Base-by-base conservation (phyloP, 2,888 invertebrate genomes). In the Linhomoeus sp. region DNA sequence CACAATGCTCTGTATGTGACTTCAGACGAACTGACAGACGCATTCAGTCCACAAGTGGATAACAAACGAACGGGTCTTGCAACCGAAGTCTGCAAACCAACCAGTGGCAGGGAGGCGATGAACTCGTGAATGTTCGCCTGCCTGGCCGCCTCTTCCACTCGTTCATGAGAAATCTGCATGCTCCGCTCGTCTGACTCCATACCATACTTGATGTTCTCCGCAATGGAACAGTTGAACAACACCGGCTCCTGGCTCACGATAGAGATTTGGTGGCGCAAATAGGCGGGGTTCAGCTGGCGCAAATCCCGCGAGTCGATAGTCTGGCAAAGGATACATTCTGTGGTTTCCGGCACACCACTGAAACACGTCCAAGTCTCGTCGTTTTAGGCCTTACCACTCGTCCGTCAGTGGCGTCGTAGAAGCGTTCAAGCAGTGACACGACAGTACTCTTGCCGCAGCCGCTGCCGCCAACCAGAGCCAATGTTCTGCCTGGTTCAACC, bases 181-280 rank as follows among this genome's bases (percentile, higher is more conserved):
- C n/a, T n/a, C n/a, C n/a, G n/a, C 17, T n/a, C 12, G 29, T 5
- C n/a, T 17, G 37, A 5, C n/a, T 37, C 37, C 9, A 5, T 5
- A 14, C 87, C 87, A 60, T 87, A 88, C 0, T 81, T 79, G 53
- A 88, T 86, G 66, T 88, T 88, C 54, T 86, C 81, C 1, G 73
- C 75, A 47, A 88, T 83, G n/a, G 80, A 80, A 47, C 80, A 73
- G 65, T 84, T 82, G 67, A 88, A 88, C 1, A 88, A 72, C 1
- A 80, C 77, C 0, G 88, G 88, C 60, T 88, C 87, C 68, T 88
- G 88, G 2, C 83, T 81, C 1, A 88, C 87, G 51, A 87, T 79
- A 2, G 85, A 84, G 49, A 88, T 73, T 52, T 81, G 77, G 41
- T 76, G 73, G 49, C 88, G 73, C 15, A 81, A 65, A 44, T 76